Evolutionary conservation across 2,113 vertebrate genomes (phyloP).

Genomic region (Ammodytes marinus): DNA sequence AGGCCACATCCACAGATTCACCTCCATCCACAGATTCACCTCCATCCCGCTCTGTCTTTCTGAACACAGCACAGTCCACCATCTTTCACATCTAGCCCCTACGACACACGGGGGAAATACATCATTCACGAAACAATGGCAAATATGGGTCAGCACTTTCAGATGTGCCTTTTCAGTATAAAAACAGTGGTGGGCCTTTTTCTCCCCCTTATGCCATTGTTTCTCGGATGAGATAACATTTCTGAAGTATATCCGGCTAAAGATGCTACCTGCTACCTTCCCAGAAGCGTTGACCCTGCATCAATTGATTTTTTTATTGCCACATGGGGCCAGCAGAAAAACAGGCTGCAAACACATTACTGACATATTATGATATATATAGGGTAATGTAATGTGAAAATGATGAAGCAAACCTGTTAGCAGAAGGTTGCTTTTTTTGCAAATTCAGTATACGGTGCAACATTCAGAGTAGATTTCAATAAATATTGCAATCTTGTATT

Average conservation of each 20-base stretch:
- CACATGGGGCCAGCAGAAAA: no score
- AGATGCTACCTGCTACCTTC: no score
- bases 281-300: no score
- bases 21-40: constrained; percentile 3
- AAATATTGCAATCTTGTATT: no score
- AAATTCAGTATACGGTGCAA: no score
- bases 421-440: no score
- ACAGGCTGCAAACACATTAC: no score
- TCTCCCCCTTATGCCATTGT: background rate
- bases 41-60: constrained; percentile 11
- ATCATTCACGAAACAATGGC: background rate
- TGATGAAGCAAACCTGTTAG: no score
- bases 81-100: constrained; percentile 1
- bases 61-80: background rate
- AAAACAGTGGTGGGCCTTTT: background rate
- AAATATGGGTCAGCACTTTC: background rate
- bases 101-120: background rate
- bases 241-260: background rate
- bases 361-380: no score
- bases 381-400: no score
- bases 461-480: no score
- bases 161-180: background rate
- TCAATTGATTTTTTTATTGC: no score
- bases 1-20: background rate
- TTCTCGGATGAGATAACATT: background rate